Percentiles rank a stretch among this genome's conserved stretches.
phyloP scores from a whole-genome alignment of 2,113 vertebrate species.

The Mus pahari region DNA sequence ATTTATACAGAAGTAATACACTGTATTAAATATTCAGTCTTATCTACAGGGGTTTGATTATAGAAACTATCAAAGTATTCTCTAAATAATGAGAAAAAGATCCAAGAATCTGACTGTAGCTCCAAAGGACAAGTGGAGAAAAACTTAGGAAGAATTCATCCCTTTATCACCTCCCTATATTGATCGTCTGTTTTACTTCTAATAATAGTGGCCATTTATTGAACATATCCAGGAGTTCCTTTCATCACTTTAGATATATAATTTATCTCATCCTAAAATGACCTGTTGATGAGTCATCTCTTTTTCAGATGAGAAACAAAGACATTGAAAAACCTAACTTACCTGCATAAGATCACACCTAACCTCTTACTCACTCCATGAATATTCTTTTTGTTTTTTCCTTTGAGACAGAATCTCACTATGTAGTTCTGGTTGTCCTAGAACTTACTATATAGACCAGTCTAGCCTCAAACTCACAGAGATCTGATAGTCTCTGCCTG shows the following conservation, averaged over 20 bases:
- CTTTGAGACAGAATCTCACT: no score
- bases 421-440: background rate
- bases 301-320: slow-evolving; percentile 40
- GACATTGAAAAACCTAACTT: slow-evolving; percentile 37
- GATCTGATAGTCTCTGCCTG: background rate
- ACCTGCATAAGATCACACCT: background rate
- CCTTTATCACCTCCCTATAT: background rate
- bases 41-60: background rate
- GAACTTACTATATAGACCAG: background rate
- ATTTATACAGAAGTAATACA: background rate
- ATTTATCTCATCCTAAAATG: slow-evolving; percentile 57
- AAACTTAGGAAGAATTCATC: background rate
- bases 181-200: slow-evolving; percentile 15
- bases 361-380: background rate
- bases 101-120: slow-evolving; percentile 16
- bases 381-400: background rate
- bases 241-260: slow-evolving; percentile 3
- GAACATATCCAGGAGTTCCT: background rate
- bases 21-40: background rate
- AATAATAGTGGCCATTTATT: background rate
- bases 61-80: background rate
- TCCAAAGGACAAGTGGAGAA: background rate
- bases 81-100: background rate
- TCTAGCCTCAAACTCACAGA: background rate
- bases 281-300: background rate